Percentiles rank a stretch among this genome's conserved stretches.
phyloP scores from a whole-genome alignment of 2,113 vertebrate genomes.

The Callipepla squamata region DNA sequence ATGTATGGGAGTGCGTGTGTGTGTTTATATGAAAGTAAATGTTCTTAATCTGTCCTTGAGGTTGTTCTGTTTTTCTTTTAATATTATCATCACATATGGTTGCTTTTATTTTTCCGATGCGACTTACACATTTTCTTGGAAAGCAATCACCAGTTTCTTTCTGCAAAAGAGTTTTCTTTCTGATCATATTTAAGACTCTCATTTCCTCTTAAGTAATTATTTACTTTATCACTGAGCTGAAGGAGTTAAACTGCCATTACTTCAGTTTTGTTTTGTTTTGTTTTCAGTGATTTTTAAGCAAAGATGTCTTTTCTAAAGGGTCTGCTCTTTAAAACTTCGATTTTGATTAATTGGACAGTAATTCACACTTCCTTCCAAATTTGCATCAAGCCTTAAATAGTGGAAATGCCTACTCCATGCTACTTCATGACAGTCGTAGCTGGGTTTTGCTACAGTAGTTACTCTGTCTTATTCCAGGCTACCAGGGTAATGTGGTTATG shows the following conservation, averaged over 20 bases:
- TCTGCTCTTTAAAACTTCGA: not conserved
- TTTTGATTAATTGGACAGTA: not conserved
- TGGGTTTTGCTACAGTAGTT: not conserved
- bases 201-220: not conserved
- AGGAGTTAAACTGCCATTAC: not conserved
- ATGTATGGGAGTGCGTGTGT: not conserved
- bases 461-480: not conserved
- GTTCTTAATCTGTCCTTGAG: not conserved
- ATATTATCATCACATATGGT: not conserved
- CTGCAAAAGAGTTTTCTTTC: not conserved
- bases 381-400: not conserved
- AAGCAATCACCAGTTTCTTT: not conserved
- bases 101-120: not conserved
- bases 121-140: not conserved
- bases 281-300: not conserved
- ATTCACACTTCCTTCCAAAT: not conserved
- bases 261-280: not conserved
- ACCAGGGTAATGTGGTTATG: not conserved
- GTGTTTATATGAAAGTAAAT: not conserved
- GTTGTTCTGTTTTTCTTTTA: constrained; percentile 9
- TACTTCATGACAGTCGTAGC: not conserved
- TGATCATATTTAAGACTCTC: not conserved
- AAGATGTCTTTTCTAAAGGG: not conserved
- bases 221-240: not conserved
- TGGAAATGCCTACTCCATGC: not conserved